Evolutionary conservation across 2,797 vertebrate genomes (phyloP).

Genomic region (Chaetophractus vellerosus): DNA sequence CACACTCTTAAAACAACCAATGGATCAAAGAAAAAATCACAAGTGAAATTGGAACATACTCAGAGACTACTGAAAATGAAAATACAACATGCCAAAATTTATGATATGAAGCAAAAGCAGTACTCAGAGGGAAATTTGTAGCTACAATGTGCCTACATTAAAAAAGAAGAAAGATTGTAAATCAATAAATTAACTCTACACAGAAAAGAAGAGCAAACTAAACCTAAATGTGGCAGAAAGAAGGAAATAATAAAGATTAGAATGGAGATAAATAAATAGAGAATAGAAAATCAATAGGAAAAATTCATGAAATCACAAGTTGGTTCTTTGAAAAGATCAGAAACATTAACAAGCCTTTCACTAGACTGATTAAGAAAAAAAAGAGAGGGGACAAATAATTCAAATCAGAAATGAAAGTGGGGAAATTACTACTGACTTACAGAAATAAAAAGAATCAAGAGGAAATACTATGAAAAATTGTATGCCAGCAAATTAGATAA

Average conservation of each 20-base stretch:
- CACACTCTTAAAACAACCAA: neutral
- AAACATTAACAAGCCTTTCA: too few relatives aligned
- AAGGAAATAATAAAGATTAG: neutral
- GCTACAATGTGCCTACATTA: too few relatives aligned
- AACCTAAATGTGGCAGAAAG: neutral
- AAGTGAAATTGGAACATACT: neutral
- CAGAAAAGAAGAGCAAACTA: neutral
- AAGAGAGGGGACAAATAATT: too few relatives aligned
- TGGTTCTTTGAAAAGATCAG: too few relatives aligned
- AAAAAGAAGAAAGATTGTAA: neutral
- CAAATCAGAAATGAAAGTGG: too few relatives aligned
- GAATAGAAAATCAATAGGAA: neutral
- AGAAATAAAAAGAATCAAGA: too few relatives aligned
- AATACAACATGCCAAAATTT: neutral
- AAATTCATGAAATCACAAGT: neutral
- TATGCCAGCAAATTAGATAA: too few relatives aligned
- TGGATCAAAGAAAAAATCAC: neutral
- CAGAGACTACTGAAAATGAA: neutral
- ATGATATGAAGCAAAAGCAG: neutral
- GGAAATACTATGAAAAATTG: too few relatives aligned
- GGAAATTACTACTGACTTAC: too few relatives aligned
- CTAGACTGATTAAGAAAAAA: too few relatives aligned
- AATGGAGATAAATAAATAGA: neutral
- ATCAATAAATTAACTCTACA: neutral
- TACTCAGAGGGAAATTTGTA: neutral